phyloP scores from a whole-genome alignment of 2,797 vertebrate species.

The Artibeus lituratus region DNA sequence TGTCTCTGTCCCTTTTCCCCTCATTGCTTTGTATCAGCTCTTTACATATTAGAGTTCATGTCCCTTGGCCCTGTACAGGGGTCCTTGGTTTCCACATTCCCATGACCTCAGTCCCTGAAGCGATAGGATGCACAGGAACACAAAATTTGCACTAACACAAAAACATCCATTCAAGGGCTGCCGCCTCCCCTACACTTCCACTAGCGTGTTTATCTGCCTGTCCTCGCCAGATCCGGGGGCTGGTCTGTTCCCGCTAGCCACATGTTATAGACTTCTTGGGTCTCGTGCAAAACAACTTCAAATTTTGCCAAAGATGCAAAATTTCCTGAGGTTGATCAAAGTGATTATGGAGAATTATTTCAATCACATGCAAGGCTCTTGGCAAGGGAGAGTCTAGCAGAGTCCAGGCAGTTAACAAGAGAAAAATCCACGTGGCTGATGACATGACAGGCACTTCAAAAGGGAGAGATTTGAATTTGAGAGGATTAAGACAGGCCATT shows the following conservation, averaged over 20 bases:
- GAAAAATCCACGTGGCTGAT: slow-evolving; percentile 13
- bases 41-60: slow-evolving; percentile 28
- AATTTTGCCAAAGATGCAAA: slow-evolving; percentile 30
- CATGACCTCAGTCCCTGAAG: background rate
- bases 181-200: accelerated
- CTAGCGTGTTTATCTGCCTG: accelerated
- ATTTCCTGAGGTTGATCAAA: slow-evolving; percentile 60
- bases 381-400: background rate
- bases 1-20: background rate
- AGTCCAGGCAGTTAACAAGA: slow-evolving; percentile 12
- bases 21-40: background rate
- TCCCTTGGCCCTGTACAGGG: background rate
- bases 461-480: slow-evolving; percentile 52
- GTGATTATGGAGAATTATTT: slow-evolving; percentile 38
- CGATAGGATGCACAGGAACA: background rate
- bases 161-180: background rate
- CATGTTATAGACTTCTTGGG: background rate
- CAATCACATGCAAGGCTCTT: background rate
- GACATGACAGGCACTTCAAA: slow-evolving; percentile 59
- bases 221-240: background rate
- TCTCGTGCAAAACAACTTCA: background rate
- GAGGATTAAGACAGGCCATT: slow-evolving; percentile 60
- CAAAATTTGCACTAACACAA: background rate
- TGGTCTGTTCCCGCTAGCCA: background rate
- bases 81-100: background rate